Evolutionary conservation across 2,888 invertebrate genomes (phyloP).

Genomic region (Electrophaes corylata): DNA sequence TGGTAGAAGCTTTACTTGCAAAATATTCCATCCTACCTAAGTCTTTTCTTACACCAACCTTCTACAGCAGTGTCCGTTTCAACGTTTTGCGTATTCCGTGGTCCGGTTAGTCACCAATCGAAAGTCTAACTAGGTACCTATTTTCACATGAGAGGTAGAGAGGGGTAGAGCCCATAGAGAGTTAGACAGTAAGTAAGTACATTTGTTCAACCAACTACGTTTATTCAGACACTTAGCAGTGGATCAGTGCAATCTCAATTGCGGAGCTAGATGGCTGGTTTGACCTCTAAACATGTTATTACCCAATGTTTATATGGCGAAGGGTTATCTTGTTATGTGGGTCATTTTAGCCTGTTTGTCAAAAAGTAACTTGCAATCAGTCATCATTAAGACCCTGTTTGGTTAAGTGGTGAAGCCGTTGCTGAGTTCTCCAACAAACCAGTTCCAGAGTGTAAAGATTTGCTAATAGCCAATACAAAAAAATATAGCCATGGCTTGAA

Average conservation of each 20-base stretch:
- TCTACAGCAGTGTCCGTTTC: background rate
- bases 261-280: conserved; percentile 68
- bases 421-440: too few relatives aligned
- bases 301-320: conserved; percentile 56
- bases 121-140: conserved; percentile 11
- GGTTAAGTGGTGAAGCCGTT: background rate
- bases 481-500: too few relatives aligned
- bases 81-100: conserved; percentile 23
- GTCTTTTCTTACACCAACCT: background rate
- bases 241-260: conserved; percentile 51
- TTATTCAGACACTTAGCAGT: conserved; percentile 53
- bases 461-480: too few relatives aligned
- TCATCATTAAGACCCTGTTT: conserved; percentile 5
- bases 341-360: conserved; percentile 45
- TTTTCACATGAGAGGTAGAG: too few relatives aligned
- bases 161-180: too few relatives aligned
- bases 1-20: conserved; percentile 27
- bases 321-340: conserved; percentile 60
- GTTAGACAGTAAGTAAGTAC: conserved; percentile 14
- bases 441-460: too few relatives aligned
- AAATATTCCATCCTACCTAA: conserved; percentile 1
- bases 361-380: conserved; percentile 15
- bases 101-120: conserved; percentile 19
- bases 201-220: conserved; percentile 48
- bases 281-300: conserved; percentile 69